These are phyloP conservation scores for Eubucco bourcierii DNA, from an alignment of 2,113 vertebrate species.

Conservation along the genomic window DNA sequence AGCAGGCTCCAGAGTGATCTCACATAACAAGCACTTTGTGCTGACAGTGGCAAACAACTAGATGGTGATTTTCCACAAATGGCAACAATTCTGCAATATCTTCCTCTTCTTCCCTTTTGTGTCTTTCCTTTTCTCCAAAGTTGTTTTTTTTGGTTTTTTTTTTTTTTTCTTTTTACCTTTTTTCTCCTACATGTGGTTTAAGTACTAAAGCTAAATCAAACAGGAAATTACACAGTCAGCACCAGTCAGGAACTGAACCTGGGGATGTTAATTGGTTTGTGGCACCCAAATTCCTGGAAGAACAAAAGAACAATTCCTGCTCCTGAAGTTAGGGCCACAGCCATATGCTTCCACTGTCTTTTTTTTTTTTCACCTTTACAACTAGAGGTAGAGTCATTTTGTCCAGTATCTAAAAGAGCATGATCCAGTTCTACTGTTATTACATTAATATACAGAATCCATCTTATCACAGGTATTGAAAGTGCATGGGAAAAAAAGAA, in stretches of 20 bases:
- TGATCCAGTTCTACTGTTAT: conserved; percentile 67
- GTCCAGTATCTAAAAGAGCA: conserved; percentile 71
- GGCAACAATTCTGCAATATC: background rate
- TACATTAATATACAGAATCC: conserved; percentile 66
- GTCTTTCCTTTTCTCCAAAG: background rate
- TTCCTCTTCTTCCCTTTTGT: conserved; percentile 8
- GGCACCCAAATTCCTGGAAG: conserved; percentile 65
- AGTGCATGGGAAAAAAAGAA: conserved; percentile 58
- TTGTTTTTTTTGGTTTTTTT: background rate
- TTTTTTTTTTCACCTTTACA: conserved; percentile 45
- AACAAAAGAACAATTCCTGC: conserved; percentile 35
- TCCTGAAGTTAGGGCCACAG: conserved; percentile 43
- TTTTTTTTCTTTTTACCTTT: background rate
- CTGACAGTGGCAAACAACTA: conserved; percentile 58
- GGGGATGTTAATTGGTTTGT: conserved; percentile 25
- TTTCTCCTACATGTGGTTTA: background rate
- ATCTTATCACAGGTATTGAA: conserved; percentile 56
- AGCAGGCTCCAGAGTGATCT: conserved; percentile 24
- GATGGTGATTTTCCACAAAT: conserved; percentile 30
- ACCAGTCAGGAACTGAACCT: conserved; percentile 64
- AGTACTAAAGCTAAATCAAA: conserved; percentile 38
- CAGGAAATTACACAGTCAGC: conserved; percentile 48
- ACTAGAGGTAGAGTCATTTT: conserved; percentile 80
- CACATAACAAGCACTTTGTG: conserved; percentile 45
- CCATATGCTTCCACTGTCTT: conserved; percentile 52